A percentile compares a stretch with the other conserved stretches of the same genome.
phyloP scores from a whole-genome alignment of 92 coral and sea anemone species.

The Palythoa grandis region DNA sequence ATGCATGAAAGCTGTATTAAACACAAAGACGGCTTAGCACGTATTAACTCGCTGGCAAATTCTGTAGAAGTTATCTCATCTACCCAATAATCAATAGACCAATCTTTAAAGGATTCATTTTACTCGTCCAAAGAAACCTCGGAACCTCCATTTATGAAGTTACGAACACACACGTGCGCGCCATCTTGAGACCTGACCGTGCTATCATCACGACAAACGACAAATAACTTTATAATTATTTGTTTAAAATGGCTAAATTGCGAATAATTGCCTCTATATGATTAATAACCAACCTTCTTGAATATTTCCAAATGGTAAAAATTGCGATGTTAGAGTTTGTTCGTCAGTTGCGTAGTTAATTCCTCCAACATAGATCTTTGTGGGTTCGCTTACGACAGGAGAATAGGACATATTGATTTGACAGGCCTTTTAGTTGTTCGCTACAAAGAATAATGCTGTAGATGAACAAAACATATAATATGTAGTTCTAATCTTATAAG shows the following conservation, averaged over 20 bases:
- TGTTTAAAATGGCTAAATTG: background rate
- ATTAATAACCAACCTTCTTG: constrained; percentile 32
- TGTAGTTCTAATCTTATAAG: background rate
- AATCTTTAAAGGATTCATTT: background rate
- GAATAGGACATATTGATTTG: constrained; percentile 34
- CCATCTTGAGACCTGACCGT: background rate
- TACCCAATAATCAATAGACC: background rate
- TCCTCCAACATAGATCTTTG: constrained; percentile 43
- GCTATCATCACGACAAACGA: background rate
- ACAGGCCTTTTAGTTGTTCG: constrained; percentile 6
- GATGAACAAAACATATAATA: background rate
- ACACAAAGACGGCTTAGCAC: background rate
- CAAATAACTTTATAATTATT: background rate
- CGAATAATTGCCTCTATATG: background rate
- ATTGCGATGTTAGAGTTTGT: constrained; percentile 10
- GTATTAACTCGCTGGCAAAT: background rate
- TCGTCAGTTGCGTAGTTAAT: constrained; percentile 18
- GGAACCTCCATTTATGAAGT: background rate
- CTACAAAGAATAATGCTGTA: background rate
- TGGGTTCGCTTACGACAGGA: constrained; percentile 30
- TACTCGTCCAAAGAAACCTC: background rate
- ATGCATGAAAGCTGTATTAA: background rate
- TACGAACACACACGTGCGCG: constrained; percentile 26
- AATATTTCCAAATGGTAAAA: constrained; percentile 14
- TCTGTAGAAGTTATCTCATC: background rate